Conservation (phyloP, 1,140 invertebrate genomes). For the Lepeophtheirus salmonis region DNA sequence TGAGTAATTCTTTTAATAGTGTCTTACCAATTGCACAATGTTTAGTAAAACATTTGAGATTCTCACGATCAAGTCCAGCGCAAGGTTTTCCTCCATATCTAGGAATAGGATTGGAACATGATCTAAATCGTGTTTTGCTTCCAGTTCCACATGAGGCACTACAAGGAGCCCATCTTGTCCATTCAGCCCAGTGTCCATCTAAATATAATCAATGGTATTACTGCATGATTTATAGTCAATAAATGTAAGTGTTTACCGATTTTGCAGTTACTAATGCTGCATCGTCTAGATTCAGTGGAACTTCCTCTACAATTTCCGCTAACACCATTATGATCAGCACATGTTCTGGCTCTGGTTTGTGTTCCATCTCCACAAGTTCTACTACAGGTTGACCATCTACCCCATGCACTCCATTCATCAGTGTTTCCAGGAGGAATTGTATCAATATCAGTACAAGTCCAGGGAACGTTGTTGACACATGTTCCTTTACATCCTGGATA, state of each 20-base stretch:
- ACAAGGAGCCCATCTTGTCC: slow-evolving; percentile 28
- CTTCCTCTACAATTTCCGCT: slow-evolving; percentile 26
- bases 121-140: slow-evolving; percentile 23
- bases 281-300: slow-evolving; percentile 28
- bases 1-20: no score
- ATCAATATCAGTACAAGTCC: background rate
- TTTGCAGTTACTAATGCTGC: slow-evolving; percentile 1
- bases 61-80: slow-evolving; percentile 32
- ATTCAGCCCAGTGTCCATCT: slow-evolving; percentile 30
- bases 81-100: slow-evolving; percentile 26
- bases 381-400: slow-evolving; percentile 27
- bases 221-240: no score
- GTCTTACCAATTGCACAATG: background rate
- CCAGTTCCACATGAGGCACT: slow-evolving; percentile 42
- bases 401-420: slow-evolving; percentile 23
- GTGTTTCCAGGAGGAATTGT: background rate
- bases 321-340: slow-evolving; percentile 27
- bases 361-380: slow-evolving; percentile 40
- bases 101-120: slow-evolving; percentile 28
- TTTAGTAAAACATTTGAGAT: slow-evolving; percentile 39
- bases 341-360: slow-evolving; percentile 25
- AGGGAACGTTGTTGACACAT: background rate
- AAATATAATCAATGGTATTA: background rate
- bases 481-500: background rate
- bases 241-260: no score